phyloP scores from a whole-genome alignment of 2,113 vertebrate species.

The Ochotona princeps region DNA sequence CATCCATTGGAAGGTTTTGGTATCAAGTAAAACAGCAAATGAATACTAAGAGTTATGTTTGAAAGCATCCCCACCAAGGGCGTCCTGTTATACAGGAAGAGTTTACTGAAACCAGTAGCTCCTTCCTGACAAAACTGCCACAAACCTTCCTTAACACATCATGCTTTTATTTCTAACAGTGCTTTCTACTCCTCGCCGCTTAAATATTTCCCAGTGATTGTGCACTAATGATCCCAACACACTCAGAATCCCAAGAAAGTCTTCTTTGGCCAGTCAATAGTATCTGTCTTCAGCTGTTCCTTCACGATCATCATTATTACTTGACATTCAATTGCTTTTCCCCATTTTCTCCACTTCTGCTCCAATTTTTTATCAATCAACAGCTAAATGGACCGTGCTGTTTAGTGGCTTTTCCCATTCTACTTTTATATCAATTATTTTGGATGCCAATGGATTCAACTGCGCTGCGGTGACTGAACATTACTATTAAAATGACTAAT shows the following conservation, averaged over 20 bases:
- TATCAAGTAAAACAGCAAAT: neutral
- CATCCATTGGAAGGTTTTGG: neutral
- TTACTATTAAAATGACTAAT: neutral
- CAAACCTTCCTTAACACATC: conserved; percentile 26
- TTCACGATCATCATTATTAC: neutral
- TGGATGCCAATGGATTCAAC: neutral
- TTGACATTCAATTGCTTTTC: conserved; percentile 29
- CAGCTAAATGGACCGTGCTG: conserved; percentile 30
- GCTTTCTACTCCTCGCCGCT: neutral
- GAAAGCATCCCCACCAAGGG: neutral
- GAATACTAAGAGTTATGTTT: neutral
- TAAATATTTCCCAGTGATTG: neutral
- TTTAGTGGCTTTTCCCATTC: conserved; percentile 13
- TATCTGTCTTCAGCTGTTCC: neutral
- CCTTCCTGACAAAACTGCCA: neutral
- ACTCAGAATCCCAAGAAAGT: conserved; percentile 52
- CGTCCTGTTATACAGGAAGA: neutral
- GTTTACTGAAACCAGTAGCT: neutral
- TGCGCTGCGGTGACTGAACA: neutral
- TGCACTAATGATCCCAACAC: neutral
- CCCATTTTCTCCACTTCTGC: conserved; percentile 35
- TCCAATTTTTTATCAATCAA: conserved; percentile 65
- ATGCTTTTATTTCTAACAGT: neutral
- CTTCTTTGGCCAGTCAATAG: conserved; percentile 46
- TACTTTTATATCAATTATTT: neutral